A percentile compares a stretch with the other conserved stretches of the same genome.
Evolutionary conservation across 2,888 invertebrate genomes (phyloP).

Genomic region (Blomia tropicalis): DNA sequence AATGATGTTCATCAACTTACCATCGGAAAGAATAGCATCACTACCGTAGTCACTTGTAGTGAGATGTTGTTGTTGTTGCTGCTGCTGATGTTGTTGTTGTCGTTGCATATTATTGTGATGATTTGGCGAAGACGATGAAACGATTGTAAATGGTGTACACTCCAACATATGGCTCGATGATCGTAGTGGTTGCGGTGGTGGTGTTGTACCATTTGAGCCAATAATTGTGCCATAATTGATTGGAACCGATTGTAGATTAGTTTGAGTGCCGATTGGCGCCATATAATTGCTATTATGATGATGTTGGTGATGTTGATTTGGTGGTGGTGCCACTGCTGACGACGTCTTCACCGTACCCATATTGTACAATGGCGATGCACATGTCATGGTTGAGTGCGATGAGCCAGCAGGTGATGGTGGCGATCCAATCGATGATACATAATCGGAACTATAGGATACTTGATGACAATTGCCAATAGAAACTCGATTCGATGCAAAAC

Average conservation of each 20-base stretch:
- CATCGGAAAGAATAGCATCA: background rate
- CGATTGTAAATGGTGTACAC: no score
- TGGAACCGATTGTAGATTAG: no score
- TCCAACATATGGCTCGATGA: background rate
- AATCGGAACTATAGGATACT: background rate
- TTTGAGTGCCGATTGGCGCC: background rate
- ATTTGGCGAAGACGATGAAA: no score
- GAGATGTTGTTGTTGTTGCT: background rate
- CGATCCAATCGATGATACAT: background rate
- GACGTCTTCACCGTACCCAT: background rate
- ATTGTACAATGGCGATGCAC: background rate
- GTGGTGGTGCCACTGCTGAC: background rate
- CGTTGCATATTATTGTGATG: no score
- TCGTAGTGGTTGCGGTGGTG: no score
- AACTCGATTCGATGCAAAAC: background rate
- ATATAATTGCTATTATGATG: background rate
- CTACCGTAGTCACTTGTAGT: background rate
- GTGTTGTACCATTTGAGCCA: no score
- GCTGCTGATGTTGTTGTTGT: no score
- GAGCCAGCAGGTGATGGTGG: background rate
- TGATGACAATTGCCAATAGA: background rate
- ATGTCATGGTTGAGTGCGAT: background rate
- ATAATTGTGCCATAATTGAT: background rate
- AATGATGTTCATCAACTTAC: no score
- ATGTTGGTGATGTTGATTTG: background rate